These are phyloP conservation scores for Acanthaster planci DNA, from an alignment of 35 echinoderm and acorn worm species.

Conservation along the genomic window DNA sequence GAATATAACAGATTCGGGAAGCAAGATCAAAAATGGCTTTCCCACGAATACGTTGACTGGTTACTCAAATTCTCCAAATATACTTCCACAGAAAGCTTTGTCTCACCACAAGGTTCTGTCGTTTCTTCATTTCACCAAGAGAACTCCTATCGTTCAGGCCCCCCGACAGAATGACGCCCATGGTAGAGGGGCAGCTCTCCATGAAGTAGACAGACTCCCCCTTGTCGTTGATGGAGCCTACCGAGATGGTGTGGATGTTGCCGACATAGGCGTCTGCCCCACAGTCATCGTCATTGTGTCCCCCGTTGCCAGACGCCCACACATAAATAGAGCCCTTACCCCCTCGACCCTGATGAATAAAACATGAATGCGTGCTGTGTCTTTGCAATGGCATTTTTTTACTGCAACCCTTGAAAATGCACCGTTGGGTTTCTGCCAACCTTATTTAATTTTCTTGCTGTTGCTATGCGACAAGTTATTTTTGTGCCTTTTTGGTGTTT, in stretches of 20 bases:
- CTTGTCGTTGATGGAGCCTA: slow-evolving; percentile 86
- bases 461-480: too few relatives aligned
- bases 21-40: too few relatives aligned
- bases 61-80: too few relatives aligned
- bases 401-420: too few relatives aligned
- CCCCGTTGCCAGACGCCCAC: slow-evolving; percentile 96
- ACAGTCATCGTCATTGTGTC: slow-evolving; percentile 76
- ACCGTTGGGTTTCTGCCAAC: too few relatives aligned
- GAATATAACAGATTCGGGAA: too few relatives aligned
- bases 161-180: slow-evolving; percentile 89
- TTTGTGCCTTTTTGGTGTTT: too few relatives aligned
- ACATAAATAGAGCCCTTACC: slow-evolving; percentile 93
- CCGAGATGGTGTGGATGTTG: slow-evolving; percentile 87
- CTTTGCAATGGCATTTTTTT: too few relatives aligned
- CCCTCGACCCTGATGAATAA: slow-evolving; percentile 70
- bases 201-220: slow-evolving; percentile 75
- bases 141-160: slow-evolving; percentile 30
- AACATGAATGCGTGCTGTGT: too few relatives aligned
- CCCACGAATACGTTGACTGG: too few relatives aligned
- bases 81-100: background rate
- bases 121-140: background rate
- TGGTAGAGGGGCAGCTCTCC: slow-evolving; percentile 81
- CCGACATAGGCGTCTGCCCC: slow-evolving; percentile 90
- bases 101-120: slow-evolving; percentile 84
- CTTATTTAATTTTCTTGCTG: too few relatives aligned